Conservation (phyloP, 2,113 vertebrate genomes). For the Grallaria varia region DNA sequence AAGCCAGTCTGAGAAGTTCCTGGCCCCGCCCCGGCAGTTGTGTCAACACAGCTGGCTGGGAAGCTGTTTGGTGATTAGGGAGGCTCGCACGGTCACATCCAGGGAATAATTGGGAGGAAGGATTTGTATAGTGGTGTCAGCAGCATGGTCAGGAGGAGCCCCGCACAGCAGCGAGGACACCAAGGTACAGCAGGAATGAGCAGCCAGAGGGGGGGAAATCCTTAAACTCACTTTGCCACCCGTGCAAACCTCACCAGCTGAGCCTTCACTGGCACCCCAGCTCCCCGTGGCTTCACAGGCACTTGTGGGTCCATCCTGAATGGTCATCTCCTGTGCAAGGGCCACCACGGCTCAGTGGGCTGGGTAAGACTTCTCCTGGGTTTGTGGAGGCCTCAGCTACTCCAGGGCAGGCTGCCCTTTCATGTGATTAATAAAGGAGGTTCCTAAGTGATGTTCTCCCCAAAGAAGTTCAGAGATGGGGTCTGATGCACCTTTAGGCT, state of each 20-base stretch:
- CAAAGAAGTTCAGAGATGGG: background rate
- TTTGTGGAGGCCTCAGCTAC: background rate
- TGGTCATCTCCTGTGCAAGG: background rate
- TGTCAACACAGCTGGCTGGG: slow-evolving; percentile 32
- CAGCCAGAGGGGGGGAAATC: background rate
- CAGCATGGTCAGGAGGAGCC: background rate
- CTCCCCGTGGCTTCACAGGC: background rate
- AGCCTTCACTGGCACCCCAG: background rate
- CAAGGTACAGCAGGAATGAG: background rate
- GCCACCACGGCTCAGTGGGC: background rate
- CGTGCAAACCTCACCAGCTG: background rate
- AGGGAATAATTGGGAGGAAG: background rate
- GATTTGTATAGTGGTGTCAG: background rate
- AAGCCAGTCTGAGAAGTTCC: slow-evolving; percentile 44
- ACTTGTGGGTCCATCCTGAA: background rate
- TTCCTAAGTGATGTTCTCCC: background rate
- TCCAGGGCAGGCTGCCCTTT: background rate
- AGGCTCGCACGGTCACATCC: background rate
- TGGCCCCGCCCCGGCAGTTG: background rate
- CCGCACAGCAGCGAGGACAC: background rate
- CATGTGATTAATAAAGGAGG: background rate
- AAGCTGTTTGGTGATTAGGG: background rate
- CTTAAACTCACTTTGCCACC: background rate
- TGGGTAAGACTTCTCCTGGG: background rate
- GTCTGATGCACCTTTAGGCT: background rate